Evolutionary conservation across 1,140 invertebrate genomes (phyloP).

Genomic region (Meloidogyne exigua): DNA sequence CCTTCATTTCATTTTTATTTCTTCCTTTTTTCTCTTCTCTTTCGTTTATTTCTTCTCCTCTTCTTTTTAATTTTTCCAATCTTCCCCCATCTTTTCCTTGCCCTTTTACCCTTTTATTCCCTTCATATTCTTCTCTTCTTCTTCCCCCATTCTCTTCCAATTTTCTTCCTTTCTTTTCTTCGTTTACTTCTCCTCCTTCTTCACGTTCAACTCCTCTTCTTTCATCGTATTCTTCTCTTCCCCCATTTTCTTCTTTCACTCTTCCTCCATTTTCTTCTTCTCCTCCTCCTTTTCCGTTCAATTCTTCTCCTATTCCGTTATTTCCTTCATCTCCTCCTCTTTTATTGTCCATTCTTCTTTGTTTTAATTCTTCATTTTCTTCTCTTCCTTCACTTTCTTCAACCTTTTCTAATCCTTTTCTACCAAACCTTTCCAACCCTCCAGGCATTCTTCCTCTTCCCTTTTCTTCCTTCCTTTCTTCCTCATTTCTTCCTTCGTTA

Average conservation of each 20-base stretch:
- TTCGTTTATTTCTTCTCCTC: too few relatives aligned
- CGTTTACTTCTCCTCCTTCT: too few relatives aligned
- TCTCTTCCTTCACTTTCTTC: not conserved
- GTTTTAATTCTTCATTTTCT: too few relatives aligned
- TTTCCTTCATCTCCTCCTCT: not conserved
- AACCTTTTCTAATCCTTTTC: not conserved
- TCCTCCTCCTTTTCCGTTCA: conserved; percentile 8
- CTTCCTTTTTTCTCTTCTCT: conserved; percentile 11
- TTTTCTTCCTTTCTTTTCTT: not conserved
- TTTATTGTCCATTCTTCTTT: conserved; percentile 8
- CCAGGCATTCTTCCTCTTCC: too few relatives aligned
- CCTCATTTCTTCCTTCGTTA: too few relatives aligned
- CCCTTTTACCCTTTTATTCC: not conserved
- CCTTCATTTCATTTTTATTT: not conserved
- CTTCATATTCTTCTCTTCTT: not conserved
- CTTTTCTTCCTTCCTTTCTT: too few relatives aligned
- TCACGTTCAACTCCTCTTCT: not conserved
- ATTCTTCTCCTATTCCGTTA: not conserved
- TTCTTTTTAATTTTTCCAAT: not conserved
- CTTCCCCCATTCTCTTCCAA: conserved; percentile 7
- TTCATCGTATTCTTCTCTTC: too few relatives aligned
- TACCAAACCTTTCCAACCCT: too few relatives aligned
- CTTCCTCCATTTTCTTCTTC: conserved; percentile 23
- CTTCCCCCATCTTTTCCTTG: conserved; percentile 10
- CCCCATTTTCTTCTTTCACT: too few relatives aligned